These are phyloP conservation scores for Pseudomyrmex pallidus DNA, from an alignment of 1,140 invertebrate species.

Conservation along the genomic window DNA sequence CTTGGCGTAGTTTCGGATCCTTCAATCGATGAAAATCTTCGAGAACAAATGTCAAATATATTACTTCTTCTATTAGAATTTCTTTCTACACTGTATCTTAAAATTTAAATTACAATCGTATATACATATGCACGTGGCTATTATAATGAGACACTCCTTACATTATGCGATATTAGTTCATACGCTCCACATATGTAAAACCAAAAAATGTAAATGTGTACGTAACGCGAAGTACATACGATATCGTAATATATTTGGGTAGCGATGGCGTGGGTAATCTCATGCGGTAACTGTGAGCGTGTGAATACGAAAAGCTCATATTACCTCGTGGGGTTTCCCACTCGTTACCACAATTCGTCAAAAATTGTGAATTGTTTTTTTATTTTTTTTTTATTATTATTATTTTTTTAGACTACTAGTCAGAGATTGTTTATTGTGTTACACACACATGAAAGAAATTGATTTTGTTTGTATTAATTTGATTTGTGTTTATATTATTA, in stretches of 20 bases:
- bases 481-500: not conserved
- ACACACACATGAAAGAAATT: not conserved
- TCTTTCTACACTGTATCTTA: not conserved
- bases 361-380: conserved; percentile 37
- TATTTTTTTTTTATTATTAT: too few species aligned
- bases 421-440: not conserved
- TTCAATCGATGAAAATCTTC: too few species aligned
- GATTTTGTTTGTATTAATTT: not conserved
- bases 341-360: conserved; percentile 83
- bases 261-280: conserved; percentile 90
- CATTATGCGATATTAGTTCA: not conserved
- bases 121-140: not conserved
- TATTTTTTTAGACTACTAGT: not conserved
- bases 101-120: not conserved
- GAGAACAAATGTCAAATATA: too few species aligned
- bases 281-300: conserved; percentile 96
- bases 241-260: conserved; percentile 76
- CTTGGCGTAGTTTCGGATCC: not conserved
- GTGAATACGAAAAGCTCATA: conserved; percentile 87
- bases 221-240: not conserved
- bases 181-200: not conserved
- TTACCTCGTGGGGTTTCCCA: conserved; percentile 91
- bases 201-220: not conserved
- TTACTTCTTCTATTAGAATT: too few species aligned
- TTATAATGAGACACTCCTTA: not conserved